These are phyloP conservation scores for Ooceraea biroi DNA, from an alignment of 1,140 invertebrate species.

Conservation along the genomic window DNA sequence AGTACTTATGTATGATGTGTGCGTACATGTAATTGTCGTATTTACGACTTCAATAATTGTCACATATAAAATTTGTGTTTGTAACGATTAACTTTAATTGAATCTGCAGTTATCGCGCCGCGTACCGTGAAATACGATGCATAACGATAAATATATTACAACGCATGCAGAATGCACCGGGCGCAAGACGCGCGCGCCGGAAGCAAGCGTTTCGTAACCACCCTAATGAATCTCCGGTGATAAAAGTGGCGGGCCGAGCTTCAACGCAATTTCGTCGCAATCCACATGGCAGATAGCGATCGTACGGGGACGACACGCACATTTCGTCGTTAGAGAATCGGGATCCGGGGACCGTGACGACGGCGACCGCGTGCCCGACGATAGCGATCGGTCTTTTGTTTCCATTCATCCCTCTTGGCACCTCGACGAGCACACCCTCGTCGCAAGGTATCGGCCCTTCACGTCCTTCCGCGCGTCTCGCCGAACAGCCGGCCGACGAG, in stretches of 20 bases:
- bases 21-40: too few species aligned
- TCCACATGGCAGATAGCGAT: slow-evolving; percentile 78
- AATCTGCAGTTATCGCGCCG: neutral
- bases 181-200: slow-evolving; percentile 53
- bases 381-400: slow-evolving; percentile 83
- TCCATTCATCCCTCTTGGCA: slow-evolving; percentile 82
- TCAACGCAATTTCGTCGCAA: slow-evolving; percentile 74
- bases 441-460: slow-evolving; percentile 54
- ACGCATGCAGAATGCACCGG: slow-evolving; percentile 15
- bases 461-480: slow-evolving; percentile 64
- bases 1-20: too few species aligned
- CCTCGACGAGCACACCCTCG: slow-evolving; percentile 72
- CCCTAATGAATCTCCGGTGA: slow-evolving; percentile 74
- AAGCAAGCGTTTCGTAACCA: slow-evolving; percentile 74
- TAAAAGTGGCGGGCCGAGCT: slow-evolving; percentile 61
- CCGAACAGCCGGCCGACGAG: slow-evolving; percentile 69
- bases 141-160: slow-evolving; percentile 1
- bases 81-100: too few species aligned
- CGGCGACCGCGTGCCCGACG: slow-evolving; percentile 70
- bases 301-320: slow-evolving; percentile 67
- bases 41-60: too few species aligned
- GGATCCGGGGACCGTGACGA: slow-evolving; percentile 75
- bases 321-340: slow-evolving; percentile 65
- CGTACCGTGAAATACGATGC: slow-evolving; percentile 7
- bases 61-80: too few species aligned